Conservation (phyloP, 2,797 vertebrate genomes). For the Cirrhinus mrigala region DNA sequence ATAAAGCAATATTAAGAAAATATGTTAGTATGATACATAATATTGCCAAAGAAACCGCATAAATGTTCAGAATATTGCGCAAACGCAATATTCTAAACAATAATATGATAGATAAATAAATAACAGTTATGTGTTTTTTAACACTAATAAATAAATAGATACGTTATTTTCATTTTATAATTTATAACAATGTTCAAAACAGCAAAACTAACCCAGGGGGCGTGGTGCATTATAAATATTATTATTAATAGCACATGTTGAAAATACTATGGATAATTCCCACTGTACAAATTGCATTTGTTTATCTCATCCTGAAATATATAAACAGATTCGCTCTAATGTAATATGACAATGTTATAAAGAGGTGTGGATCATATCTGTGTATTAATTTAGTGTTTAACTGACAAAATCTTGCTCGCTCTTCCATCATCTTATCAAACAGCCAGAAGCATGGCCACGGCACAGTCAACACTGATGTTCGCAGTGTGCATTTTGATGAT, state of each 20-base stretch:
- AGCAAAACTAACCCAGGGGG: background rate
- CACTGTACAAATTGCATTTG: background rate
- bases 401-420: conserved; percentile 60
- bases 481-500: conserved; percentile 92
- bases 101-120: background rate
- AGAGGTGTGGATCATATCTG: background rate
- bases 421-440: conserved; percentile 8
- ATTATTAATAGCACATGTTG: background rate
- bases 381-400: background rate
- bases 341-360: background rate
- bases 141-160: background rate
- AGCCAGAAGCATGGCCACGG: conserved; percentile 83
- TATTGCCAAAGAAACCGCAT: background rate
- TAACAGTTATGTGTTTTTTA: background rate
- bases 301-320: background rate
- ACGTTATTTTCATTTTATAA: background rate
- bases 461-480: conserved; percentile 86
- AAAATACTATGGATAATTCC: background rate
- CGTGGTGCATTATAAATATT: background rate
- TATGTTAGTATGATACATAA: background rate
- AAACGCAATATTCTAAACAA: background rate
- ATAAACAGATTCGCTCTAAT: background rate
- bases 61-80: background rate
- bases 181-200: background rate
- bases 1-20: background rate